These are phyloP conservation scores for Ptilodon capucinus DNA, from an alignment of 2,888 invertebrate genomes.

Conservation along the genomic window DNA sequence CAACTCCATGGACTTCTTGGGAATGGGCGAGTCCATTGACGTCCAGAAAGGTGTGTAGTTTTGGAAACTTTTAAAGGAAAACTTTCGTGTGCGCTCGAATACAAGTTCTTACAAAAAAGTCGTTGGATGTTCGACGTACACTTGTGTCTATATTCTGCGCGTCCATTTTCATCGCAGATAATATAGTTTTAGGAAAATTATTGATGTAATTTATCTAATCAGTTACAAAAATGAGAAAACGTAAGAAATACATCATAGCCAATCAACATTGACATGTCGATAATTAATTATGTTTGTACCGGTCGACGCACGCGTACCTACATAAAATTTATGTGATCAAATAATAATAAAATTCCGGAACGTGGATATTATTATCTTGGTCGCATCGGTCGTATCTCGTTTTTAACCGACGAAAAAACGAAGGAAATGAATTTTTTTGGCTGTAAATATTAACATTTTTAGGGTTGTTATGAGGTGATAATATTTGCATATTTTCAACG, in stretches of 20 bases:
- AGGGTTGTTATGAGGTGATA: too few relatives aligned
- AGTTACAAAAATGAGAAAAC: neutral
- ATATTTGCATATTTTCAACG: too few relatives aligned
- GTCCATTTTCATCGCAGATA: slow-evolving; percentile 2
- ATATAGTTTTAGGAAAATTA: neutral
- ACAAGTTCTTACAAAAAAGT: slow-evolving; percentile 26
- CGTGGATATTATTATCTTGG: neutral
- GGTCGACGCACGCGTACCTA: neutral
- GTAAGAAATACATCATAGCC: neutral
- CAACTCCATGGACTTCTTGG: slow-evolving; percentile 58
- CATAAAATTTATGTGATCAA: neutral
- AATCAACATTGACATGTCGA: neutral
- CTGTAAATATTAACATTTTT: too few relatives aligned
- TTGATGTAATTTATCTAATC: slow-evolving; percentile 7
- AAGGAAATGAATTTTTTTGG: too few relatives aligned
- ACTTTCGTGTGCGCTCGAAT: slow-evolving; percentile 39
- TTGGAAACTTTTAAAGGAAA: slow-evolving; percentile 60
- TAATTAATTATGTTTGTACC: neutral
- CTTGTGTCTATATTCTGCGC: slow-evolving; percentile 19
- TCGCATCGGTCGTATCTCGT: neutral
- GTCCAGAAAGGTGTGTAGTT: slow-evolving; percentile 64
- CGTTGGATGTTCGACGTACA: slow-evolving; percentile 13
- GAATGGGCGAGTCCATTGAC: slow-evolving; percentile 62
- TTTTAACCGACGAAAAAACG: too few relatives aligned
- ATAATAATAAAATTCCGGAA: neutral